Evolutionary conservation across 2,888 invertebrate genomes (phyloP), one percentile per base, ranked within the genome.

Genomic region (Meiosimyza platycephala): DNA sequence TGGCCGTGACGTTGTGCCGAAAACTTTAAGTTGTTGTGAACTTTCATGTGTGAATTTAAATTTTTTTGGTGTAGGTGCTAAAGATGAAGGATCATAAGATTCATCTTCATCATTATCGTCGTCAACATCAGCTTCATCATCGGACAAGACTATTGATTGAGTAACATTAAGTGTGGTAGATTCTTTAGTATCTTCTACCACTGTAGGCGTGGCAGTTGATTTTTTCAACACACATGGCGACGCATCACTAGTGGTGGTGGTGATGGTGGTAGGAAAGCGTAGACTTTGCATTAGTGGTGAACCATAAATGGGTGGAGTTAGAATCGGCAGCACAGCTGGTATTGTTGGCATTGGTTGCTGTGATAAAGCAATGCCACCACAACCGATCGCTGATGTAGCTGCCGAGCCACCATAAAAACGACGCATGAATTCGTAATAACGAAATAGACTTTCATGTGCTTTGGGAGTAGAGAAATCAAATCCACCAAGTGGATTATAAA

Each of bases 361-460:
- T 62, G 9, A 74, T 50, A 33, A 70, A 18, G 6, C 68, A 74
- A 18, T 72, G 28, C 28, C 57, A 47, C 63, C 63, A 13, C 22
- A 60, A 16, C 54, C 47, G 52, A 51, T 47, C 12, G 62, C 15
- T 6, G 9, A 51, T 22, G 78, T 28, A 16, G 33, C 51, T 15
- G 6, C 18, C 50, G 78, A 78, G 55, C 83, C 83, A 50, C 80
- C 76, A 76, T 86, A 85, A 48, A 85, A 81, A 40, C 85, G 84
- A 48, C 83, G 74, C 85, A 86, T 85, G 66, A 86, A 85, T 67
- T 85, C 85, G 73, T 86, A 85, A 74, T 85, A 85, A 51, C 83
- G 80, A 50, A 85, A 73, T 15, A 85, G 81, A 79, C 82, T 85
- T 18, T 85, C 85, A 4, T 78, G 84, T 15, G 84, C 82, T 75